These are phyloP conservation scores for Protosalanx chinensis DNA, from an alignment of 2,797 vertebrate species.

Conservation along the genomic window DNA sequence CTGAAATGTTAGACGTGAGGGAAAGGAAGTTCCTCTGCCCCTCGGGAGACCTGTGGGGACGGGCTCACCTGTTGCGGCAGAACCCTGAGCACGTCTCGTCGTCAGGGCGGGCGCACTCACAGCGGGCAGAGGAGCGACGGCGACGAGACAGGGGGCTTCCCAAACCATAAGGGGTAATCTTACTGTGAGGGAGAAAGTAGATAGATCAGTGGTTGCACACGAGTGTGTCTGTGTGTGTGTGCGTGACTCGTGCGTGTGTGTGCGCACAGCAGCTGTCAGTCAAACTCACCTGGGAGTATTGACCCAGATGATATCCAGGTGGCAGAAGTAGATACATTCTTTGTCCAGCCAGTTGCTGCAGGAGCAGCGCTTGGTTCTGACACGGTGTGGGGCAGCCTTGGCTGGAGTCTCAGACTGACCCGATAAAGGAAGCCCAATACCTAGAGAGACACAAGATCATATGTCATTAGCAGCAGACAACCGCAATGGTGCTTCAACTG, in stretches of 20 bases:
- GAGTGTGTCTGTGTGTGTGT: neutral
- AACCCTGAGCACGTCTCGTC: slow-evolving; percentile 79
- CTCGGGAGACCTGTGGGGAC: neutral
- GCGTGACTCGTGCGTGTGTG: neutral
- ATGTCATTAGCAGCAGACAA: neutral
- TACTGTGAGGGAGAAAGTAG: slow-evolving; percentile 52
- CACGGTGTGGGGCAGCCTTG: slow-evolving; percentile 31
- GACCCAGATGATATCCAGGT: slow-evolving; percentile 96
- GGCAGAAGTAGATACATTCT: slow-evolving; percentile 96
- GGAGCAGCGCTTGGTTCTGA: slow-evolving; percentile 86
- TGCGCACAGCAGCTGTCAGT: neutral
- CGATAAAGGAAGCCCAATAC: slow-evolving; percentile 65
- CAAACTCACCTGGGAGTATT: slow-evolving; percentile 87
- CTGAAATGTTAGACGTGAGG: neutral
- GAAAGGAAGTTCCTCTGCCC: neutral
- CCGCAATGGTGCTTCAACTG: too few relatives aligned
- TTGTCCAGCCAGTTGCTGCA: slow-evolving; percentile 90
- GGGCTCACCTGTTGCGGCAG: slow-evolving; percentile 74
- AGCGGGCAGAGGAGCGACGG: slow-evolving; percentile 76
- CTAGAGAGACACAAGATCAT: slow-evolving; percentile 59
- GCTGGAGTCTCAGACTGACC: slow-evolving; percentile 32
- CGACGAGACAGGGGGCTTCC: slow-evolving; percentile 80
- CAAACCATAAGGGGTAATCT: slow-evolving; percentile 83
- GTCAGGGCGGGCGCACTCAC: slow-evolving; percentile 67
- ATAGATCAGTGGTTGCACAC: neutral